Base-by-base conservation (phyloP, 1,140 invertebrate genomes). In the Drosophila auraria region DNA sequence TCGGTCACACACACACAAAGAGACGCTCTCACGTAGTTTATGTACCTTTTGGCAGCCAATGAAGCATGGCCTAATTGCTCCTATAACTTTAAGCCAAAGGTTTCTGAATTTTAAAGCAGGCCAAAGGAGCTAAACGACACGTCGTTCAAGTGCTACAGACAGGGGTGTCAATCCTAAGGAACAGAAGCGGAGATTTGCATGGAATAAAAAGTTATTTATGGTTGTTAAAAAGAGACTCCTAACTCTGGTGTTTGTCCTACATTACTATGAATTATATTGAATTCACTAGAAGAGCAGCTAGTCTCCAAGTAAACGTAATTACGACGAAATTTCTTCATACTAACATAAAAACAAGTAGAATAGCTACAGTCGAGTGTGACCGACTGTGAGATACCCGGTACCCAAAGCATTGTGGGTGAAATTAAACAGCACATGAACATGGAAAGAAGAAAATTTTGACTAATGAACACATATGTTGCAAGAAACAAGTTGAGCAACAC, bases 31-130 rank as follows among this genome's bases (percentile, higher is more conserved):
- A 73, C 69, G 78, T 84, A 71, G 72, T 78, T 89, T 80, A 90
- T 87, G 78, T 86, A 86, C 83, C 82, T 87, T 86, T 86, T 79
- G 83, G 69, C 80, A 80, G 76, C 54, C 82, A 90, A 90, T 91
- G 87, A 90, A 87, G 87, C 86, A 80, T 90, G 63, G 50, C 66
- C 78, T 89, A 91, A 89, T 89, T 89, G 82, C 77, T 59, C 42
- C 57, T 61, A 74, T 49, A 60, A 74, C 84, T 89, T 87, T 74
- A 87, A 87, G 70, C 62, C 40, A 53, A 51, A 53, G 42, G 54
- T 73, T 73, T 44, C 44, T 73, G 69, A 44, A 74, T 74, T 73
- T 74, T 73, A 74, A 74, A 73, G 56, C 27, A 73, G 50, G 20
- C 3, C 11, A 17, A 49, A 36, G 23, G 12, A 57, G 20, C 25